Base-by-base conservation (phyloP, 2,113 vertebrate species). In the Stegastes partitus region DNA sequence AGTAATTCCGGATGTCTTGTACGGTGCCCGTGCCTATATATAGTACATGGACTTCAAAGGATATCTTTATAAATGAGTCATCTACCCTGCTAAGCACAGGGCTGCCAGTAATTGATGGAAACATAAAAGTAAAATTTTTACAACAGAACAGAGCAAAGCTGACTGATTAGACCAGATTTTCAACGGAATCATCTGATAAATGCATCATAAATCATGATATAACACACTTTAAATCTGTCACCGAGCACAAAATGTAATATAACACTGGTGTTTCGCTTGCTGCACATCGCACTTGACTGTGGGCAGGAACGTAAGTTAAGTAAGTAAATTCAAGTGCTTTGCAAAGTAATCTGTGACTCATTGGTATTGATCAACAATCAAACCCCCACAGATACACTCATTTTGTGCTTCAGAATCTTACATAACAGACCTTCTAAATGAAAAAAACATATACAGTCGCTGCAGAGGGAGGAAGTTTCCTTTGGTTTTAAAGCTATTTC, bases 301-400 rank as follows among this genome's bases (percentile, higher is more conserved):
- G 63, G 65, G 77, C 51, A 69, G 63, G 70, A 34, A 74, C 67
- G 53, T 68, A 34, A 79, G 57, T 66, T 34, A 68, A 74, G 61
- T 53, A 47, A 74, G 61, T 75, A 55, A 26, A 83, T 83, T 45
- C 1, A 18, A 68, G 59, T 25, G 69, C 63, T 65, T 42, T 1
- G n/a, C 37, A 57, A 77, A 72, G 70, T 70, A 84, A 82, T 89
- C 53, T 5, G 49, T 83, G 82, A 87, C 57, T 88, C 82, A 84
- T 49, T 75, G 59, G 47, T 87, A 84, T 87, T 84, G 87, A 87
- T 85, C 62, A 55, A 79, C 66, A 82, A 85, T 90, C 82, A 83
- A 75, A 77, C 75, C 77, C 58, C 70, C 21, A n/a, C 83, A 81
- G 51, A 68, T 51, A 19, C 15, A 68, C 31, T 71, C 59, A 76